Base-by-base conservation (phyloP, 1,140 invertebrate species). In the Uloborus diversus region DNA sequence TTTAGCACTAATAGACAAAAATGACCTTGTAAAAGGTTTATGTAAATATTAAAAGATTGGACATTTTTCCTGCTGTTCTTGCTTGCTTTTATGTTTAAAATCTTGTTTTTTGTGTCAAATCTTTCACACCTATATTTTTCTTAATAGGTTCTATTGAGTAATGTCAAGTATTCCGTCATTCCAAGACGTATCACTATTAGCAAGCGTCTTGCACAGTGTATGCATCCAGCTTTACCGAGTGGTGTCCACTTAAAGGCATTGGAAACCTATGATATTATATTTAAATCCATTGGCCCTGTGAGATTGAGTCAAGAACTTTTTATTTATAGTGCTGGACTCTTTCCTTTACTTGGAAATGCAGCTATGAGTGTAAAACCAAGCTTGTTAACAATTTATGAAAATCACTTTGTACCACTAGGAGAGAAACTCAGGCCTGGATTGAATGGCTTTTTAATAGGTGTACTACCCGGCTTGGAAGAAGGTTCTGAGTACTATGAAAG, bases 201-300 rank as follows among this genome's bases (percentile, higher is more conserved):
- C 49, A 98, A 98, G 89, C 89, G 96, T 82, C 88, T 98, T 76
- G 94, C 96, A 65, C 96, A 98, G 90, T 98, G 96, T 87, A 93
- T 98, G 89, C 96, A 98, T 89, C 96, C 96, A 56, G 93, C 93
- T 35, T 88, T 98, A 71, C 96, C 96, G 49, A 88, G 93, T 80
- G 96, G 94, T 73, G 96, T 98, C 27, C 96, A 98, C 88, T 87
- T 97, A 32, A 97, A 97, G 88, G 94, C 95, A 27, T 86, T 98
- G 37, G 96, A 98, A 88, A 96, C 94, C 0, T 98, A 97, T 86
- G 94, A 96, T 84, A 92, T 96, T 80, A 95, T 97, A 84, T 97
- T 98, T 87, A 94, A 94, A 85, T 94, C 92, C 84, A 95, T 97
- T 87, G 94, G 94, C 59, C 92, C 93, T 42, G 92, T 93, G 83